Percentiles rank a stretch among this genome's conserved stretches.
These are phyloP conservation scores for Clarias gariepinus DNA, from an alignment of 2,113 vertebrate genomes.

Conservation along the genomic window DNA sequence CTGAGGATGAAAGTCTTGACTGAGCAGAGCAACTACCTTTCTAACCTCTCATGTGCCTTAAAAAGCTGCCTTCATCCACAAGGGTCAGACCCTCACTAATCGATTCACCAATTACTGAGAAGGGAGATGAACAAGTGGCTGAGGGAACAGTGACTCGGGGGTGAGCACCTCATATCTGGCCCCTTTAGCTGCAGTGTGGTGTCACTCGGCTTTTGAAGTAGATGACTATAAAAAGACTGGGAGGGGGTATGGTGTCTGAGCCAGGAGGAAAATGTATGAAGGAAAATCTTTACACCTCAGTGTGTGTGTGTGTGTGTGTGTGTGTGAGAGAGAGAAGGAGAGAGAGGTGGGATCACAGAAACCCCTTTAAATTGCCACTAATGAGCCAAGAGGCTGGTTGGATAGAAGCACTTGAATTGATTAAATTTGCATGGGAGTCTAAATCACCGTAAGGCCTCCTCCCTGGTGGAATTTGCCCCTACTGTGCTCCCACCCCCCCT, in stretches of 20 bases:
- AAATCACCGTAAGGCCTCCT: constrained; percentile 74
- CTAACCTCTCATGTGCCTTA: constrained; percentile 45
- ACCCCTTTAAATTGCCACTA: constrained; percentile 79
- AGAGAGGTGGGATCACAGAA: constrained; percentile 71
- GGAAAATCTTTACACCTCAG: constrained; percentile 75
- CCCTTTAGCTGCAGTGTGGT: constrained; percentile 70
- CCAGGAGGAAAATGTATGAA: constrained; percentile 73
- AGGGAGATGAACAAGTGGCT: constrained; percentile 52
- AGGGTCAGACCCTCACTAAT: constrained; percentile 70
- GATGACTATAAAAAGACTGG: constrained; percentile 65
- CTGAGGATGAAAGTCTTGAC: constrained; percentile 28
- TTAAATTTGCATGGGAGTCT: constrained; percentile 83
- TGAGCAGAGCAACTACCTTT: constrained; percentile 47
- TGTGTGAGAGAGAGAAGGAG: constrained; percentile 40
- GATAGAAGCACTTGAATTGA: constrained; percentile 80
- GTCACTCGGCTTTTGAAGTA: constrained; percentile 77
- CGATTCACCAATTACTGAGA: constrained; percentile 69
- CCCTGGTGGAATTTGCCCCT: constrained; percentile 57
- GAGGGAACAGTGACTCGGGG: constrained; percentile 54
- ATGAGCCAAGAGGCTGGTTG: constrained; percentile 76
- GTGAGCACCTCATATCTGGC: constrained; percentile 60
- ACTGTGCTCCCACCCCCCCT: constrained; percentile 11
- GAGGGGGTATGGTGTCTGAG: constrained; percentile 63
- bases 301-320: constrained; percentile 5
- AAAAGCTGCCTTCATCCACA: constrained; percentile 58